These are phyloP conservation scores for Chaetura pelagica DNA, from an alignment of 2,113 vertebrate species.

Conservation along the genomic window DNA sequence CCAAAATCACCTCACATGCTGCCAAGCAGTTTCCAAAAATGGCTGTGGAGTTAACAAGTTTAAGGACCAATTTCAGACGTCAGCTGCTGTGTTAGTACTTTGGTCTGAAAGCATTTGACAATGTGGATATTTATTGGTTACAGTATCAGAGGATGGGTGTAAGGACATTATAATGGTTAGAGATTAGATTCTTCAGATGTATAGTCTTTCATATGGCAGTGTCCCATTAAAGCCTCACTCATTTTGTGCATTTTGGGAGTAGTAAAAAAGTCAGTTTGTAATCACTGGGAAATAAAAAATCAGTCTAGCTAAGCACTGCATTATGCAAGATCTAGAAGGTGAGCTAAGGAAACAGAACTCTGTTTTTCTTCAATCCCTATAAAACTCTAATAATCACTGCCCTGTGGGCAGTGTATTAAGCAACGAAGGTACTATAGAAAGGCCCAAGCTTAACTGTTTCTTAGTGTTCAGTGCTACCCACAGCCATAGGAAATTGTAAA, in stretches of 20 bases:
- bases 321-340: background rate
- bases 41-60: fast-evolving
- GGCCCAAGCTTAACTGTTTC: background rate
- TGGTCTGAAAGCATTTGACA: background rate
- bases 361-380: background rate
- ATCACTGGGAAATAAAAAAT: background rate
- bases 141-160: background rate
- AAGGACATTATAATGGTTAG: background rate
- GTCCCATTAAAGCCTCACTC: background rate
- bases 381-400: background rate
- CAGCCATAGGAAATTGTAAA: background rate
- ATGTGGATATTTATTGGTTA: background rate
- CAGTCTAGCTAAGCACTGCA: background rate
- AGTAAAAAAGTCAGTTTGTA: background rate
- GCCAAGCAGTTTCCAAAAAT: background rate
- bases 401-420: background rate
- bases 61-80: background rate
- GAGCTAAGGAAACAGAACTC: background rate
- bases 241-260: background rate
- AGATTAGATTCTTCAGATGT: background rate
- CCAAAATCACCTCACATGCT: background rate
- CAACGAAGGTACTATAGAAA: background rate
- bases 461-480: background rate
- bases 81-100: background rate
- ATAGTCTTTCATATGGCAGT: background rate